Evolutionary conservation across 2,113 vertebrate genomes (phyloP), one percentile per base, ranked within the genome.

Genomic region (Pleuronectes platessa): DNA sequence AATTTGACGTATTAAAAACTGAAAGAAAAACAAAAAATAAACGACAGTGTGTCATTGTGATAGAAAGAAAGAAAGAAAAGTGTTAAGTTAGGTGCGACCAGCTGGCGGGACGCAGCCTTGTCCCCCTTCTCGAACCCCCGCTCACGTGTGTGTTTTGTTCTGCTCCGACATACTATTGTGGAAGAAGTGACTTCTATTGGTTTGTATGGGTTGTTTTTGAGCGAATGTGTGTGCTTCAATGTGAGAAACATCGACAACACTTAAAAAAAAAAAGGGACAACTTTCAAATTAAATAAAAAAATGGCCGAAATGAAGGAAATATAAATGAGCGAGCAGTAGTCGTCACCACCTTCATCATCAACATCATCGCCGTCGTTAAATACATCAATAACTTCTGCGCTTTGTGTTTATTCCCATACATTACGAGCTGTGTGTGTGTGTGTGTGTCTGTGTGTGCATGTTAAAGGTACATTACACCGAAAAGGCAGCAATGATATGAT

Each of bases 401-500:
- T 35, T 42, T 35, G 37, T 49, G 75, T 60, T 71, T 66, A 55
- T 68, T 68, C 54, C 2, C 5, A 54, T 51, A 40, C 65, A 56
- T 59, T 37, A 37, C 0, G 42, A 45, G 60, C 23, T 54, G 47
- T 61, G 51, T 60, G 59, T 64, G 60, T 56, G 55, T 76, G 55
- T 74, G 51, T 63, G 61, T 74, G 47, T 63, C 17, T 49, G 62
- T 65, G 40, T 73, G 56, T 40, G 61, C 59, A 64, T 75, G 55
- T 71, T 24, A 74, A 87, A 88, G 83, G 86, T 90, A 88, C 89
- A 85, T 71, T 61, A 86, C 68, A 85, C 84, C 1, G 0, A 71
- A 84, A 92, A 92, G 89, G 89, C 85, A 91, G 89, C 89, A 81
- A 90, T 79, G 89, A 92, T 86, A 84, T 83, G 84, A 86, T 79